These are phyloP conservation scores for Drosophila pachea DNA, from an alignment of 1,140 invertebrate species.

Conservation along the genomic window DNA sequence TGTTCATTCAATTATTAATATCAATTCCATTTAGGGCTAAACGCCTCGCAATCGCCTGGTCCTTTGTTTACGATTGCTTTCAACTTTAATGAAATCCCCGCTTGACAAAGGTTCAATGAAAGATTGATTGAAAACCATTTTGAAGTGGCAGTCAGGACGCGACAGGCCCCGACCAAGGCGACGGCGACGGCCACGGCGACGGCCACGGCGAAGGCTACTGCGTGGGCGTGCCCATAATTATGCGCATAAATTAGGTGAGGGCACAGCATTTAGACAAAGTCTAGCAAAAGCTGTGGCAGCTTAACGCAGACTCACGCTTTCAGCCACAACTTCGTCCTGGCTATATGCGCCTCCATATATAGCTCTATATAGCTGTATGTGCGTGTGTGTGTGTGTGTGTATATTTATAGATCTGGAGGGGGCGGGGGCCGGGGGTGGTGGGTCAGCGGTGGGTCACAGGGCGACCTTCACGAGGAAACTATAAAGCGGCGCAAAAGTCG, in stretches of 20 bases:
- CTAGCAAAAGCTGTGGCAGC: constrained; percentile 27
- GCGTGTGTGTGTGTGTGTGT: too few relatives aligned
- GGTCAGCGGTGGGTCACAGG: too few relatives aligned
- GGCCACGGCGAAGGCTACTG: neutral
- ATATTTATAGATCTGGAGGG: neutral
- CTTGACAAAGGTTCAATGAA: constrained; percentile 72
- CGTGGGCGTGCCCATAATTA: constrained; percentile 63
- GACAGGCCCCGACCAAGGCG: constrained; percentile 6
- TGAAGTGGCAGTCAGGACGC: constrained; percentile 43
- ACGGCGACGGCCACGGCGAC: neutral
- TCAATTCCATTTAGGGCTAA: constrained; percentile 61
- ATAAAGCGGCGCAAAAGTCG: constrained; percentile 29
- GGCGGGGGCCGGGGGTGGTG: too few relatives aligned
- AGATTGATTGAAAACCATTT: constrained; percentile 73
- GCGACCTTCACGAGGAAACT: constrained; percentile 25
- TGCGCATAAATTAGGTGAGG: constrained; percentile 67
- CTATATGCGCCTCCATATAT: neutral
- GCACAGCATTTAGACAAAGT: constrained; percentile 32
- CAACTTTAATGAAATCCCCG: constrained; percentile 70
- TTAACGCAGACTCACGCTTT: constrained; percentile 8
- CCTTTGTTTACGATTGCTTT: constrained; percentile 46
- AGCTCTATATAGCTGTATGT: too few relatives aligned
- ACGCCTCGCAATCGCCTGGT: constrained; percentile 42
- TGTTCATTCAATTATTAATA: constrained; percentile 65
- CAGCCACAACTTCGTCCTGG: constrained; percentile 11